These are phyloP conservation scores for Bathynomus jamesi DNA, from an alignment of 1,140 invertebrate genomes.

Conservation along the genomic window DNA sequence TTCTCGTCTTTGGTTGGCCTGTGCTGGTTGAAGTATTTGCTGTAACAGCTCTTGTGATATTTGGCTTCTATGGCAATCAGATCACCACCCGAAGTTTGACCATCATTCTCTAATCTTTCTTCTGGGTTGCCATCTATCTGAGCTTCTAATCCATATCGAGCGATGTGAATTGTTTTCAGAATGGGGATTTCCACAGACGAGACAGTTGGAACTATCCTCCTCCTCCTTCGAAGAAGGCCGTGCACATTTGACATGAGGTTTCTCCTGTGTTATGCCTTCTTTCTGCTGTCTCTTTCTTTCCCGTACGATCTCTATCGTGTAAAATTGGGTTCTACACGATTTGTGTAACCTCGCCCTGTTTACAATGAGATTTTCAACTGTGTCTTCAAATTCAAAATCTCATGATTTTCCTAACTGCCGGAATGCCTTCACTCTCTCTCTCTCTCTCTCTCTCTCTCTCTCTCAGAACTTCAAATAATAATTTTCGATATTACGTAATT, in stretches of 20 bases:
- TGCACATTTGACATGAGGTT: background rate
- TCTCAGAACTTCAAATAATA: too few relatives aligned
- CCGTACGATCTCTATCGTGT: too few relatives aligned
- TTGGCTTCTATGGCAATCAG: too few relatives aligned
- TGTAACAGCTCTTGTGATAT: too few relatives aligned
- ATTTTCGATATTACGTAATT: too few relatives aligned
- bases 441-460: too few relatives aligned
- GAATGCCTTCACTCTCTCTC: too few relatives aligned
- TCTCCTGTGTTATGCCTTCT: background rate
- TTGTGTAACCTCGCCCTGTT: too few relatives aligned
- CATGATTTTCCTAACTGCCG: too few relatives aligned
- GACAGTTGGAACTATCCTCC: background rate
- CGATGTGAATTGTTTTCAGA: background rate
- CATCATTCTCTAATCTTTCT: background rate
- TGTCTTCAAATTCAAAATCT: too few relatives aligned
- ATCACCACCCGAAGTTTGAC: conserved; percentile 3
- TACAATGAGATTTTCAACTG: too few relatives aligned
- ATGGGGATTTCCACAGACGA: conserved; percentile 2
- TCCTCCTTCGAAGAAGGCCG: background rate
- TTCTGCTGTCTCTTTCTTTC: conserved; percentile 2
- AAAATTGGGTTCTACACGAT: too few relatives aligned
- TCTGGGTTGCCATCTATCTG: conserved; percentile 1
- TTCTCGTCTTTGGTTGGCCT: background rate
- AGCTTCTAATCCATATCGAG: background rate
- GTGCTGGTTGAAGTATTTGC: background rate